Base-by-base conservation (phyloP, 2,888 invertebrate species). In the Nemotelus nigrinus region DNA sequence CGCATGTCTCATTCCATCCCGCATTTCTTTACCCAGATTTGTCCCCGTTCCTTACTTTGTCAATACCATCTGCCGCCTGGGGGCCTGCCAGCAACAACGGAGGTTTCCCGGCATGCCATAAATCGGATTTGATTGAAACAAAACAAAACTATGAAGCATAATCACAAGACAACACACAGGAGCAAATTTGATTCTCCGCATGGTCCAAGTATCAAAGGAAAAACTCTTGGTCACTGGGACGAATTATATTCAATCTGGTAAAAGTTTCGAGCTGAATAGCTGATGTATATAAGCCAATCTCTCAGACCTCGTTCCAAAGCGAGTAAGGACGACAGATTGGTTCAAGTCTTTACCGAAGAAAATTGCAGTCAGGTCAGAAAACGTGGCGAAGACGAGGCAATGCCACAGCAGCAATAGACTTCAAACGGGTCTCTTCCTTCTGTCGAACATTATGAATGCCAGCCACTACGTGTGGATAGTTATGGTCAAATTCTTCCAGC, bases 201-300 rank as follows among this genome's bases (percentile, higher is more conserved):
- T 63, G 74, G 60, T 76, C 70, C 44, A 79, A 77, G 72, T 79
- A 78, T 77, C 67, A 76, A 76, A 78, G 67, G 75, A 8, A 77
- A 75, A 63, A 55, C 68, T 77, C 77, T 58, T 75, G 79, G 72
- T 78, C 72, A 65, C 64, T 78, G 63, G 65, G 76, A 64, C 74
- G 77, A 76, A 76, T 76, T 7, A 76, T 76, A 57, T 76, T 64
- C 60, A 74, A 74, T 74, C 74, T 74, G 63, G 47, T 8, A 63
- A 74, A 60, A 47, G 53, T 70, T 70, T 63, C 43, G 60, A 74
- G 47, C 63, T 74, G 74, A 74, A 74, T 74, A 63, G 47, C 71
- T 44, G 57, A 65, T 47, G 65, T 55, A 70, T 53, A 70, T 50
- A 10, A 50, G 50, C 50, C 55, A 41, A 65, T 65, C 41, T 65